phyloP scores from a whole-genome alignment of 2,888 invertebrate genomes.

The Drosophila eohydei region DNA sequence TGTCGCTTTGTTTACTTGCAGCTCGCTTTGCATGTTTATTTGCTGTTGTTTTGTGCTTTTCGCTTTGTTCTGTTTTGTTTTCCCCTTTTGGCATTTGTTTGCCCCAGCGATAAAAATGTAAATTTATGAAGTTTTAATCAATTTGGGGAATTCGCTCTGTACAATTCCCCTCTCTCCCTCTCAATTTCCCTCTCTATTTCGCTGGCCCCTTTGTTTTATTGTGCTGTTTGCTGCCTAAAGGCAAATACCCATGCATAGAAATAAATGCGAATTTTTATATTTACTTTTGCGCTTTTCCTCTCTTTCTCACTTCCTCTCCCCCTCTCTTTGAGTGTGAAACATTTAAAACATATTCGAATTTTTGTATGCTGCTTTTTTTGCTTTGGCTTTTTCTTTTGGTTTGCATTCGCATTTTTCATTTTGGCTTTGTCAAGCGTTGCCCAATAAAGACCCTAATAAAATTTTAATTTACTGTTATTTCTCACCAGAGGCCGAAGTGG shows the following conservation, averaged over 20 bases:
- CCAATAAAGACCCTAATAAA: constrained; percentile 79
- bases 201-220: constrained; percentile 23
- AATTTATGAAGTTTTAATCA: constrained; percentile 81
- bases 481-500: constrained; percentile 65
- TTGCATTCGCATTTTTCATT: constrained; percentile 37
- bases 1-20: constrained; percentile 54
- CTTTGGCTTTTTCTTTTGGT: constrained; percentile 24
- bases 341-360: constrained; percentile 70
- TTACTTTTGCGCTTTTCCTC: constrained; percentile 9
- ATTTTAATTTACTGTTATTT: constrained; percentile 79
- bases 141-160: constrained; percentile 74
- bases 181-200: background rate
- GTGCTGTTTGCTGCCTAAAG: constrained; percentile 39
- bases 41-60: constrained; percentile 33
- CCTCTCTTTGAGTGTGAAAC: constrained; percentile 48
- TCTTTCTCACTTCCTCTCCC: background rate
- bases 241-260: constrained; percentile 44
- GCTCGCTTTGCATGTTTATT: constrained; percentile 55
- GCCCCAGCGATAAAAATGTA: constrained; percentile 76
- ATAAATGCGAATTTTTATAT: constrained; percentile 41
- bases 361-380: constrained; percentile 19
- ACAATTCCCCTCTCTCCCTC: constrained; percentile 30
- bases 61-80: constrained; percentile 32
- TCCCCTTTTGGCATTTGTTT: constrained; percentile 60
- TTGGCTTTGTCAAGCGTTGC: constrained; percentile 56